Evolutionary conservation across 2,113 vertebrate genomes (phyloP).

Genomic region (Uropsilus gracilis): DNA sequence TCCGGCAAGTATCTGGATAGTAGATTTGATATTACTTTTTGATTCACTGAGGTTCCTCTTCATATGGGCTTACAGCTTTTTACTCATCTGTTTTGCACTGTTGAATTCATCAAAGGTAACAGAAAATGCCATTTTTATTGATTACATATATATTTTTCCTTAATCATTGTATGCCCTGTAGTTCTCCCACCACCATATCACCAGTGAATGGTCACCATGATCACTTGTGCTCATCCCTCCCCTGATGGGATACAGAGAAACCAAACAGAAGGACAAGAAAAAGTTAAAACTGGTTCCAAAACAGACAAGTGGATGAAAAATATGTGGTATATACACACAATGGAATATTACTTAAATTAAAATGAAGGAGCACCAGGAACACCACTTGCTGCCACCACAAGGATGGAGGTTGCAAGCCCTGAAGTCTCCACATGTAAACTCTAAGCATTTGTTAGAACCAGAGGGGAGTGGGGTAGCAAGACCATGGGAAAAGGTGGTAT

Average conservation of each 20-base stretch:
- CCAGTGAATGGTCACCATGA: too few species aligned
- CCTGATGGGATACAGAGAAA: too few species aligned
- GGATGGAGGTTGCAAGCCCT: neutral
- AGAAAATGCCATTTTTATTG: too few species aligned
- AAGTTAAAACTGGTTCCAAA: too few species aligned
- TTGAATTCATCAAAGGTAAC: neutral
- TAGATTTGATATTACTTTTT: neutral
- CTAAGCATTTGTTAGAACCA: neutral
- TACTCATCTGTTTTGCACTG: neutral
- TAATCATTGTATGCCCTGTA: too few species aligned
- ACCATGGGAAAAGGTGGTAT: neutral
- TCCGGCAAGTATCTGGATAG: neutral
- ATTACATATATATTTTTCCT: too few species aligned
- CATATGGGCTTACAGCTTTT: neutral
- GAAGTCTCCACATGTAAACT: neutral
- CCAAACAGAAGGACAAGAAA: too few species aligned
- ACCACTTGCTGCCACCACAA: neutral
- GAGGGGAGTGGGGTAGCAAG: neutral
- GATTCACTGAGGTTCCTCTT: neutral
- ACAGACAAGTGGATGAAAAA: too few species aligned
- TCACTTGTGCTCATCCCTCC: too few species aligned
- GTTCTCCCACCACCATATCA: too few species aligned
- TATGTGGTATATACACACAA: too few species aligned
- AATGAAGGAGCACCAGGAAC: accelerated
- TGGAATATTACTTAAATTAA: too few species aligned